Conservation (phyloP, 2,113 vertebrate species). For the Oryzias woworae region DNA sequence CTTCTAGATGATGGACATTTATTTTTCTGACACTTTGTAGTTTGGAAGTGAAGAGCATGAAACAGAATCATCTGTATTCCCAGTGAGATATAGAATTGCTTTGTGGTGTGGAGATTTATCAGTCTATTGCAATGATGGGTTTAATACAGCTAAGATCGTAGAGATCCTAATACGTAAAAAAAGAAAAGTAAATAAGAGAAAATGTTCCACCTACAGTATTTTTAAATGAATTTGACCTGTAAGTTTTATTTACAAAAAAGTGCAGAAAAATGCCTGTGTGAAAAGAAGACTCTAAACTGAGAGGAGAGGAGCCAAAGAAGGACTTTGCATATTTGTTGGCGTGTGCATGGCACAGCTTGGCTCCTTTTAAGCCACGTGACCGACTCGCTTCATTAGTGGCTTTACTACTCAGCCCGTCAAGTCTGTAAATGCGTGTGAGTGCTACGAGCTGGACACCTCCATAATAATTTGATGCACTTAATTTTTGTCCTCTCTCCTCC, state of each 20-base stretch:
- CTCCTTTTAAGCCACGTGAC: conserved; percentile 59
- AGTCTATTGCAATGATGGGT: too few relatives aligned
- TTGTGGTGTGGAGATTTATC: too few relatives aligned
- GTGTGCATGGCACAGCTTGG: conserved; percentile 68
- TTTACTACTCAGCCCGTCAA: conserved; percentile 22
- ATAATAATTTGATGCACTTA: conserved; percentile 37
- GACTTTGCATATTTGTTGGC: conserved; percentile 51
- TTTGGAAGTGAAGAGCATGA: too few relatives aligned
- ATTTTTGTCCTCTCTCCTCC: neutral
- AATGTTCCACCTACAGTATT: too few relatives aligned
- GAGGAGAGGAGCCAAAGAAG: conserved; percentile 7
- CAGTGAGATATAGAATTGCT: too few relatives aligned
- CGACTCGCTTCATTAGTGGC: conserved; percentile 40
- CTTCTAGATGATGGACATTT: too few relatives aligned
- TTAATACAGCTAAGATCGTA: too few relatives aligned
- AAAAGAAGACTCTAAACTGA: conserved; percentile 9
- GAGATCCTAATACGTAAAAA: too few relatives aligned
- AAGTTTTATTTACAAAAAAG: neutral
- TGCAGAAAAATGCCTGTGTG: neutral
- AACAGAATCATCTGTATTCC: too few relatives aligned
- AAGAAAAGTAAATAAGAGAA: too few relatives aligned
- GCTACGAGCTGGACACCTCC: conserved; percentile 19
- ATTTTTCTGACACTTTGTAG: too few relatives aligned
- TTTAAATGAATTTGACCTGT: too few relatives aligned
- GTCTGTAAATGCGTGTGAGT: neutral